phyloP scores from a whole-genome alignment of 2,113 vertebrate genomes.

The Nothocercus nigrocapillus region DNA sequence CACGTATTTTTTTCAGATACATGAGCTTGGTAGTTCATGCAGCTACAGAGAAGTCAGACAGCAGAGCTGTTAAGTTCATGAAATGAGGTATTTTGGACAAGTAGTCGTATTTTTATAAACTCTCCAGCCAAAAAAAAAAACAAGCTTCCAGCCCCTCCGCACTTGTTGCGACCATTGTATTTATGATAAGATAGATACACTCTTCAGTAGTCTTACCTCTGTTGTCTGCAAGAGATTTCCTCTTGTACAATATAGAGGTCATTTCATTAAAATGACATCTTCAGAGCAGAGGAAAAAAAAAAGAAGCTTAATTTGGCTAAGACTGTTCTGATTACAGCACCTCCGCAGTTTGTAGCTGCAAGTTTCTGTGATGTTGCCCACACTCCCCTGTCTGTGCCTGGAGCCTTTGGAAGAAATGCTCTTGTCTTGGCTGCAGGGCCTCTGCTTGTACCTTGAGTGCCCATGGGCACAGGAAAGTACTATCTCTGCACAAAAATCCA shows the following conservation, averaged over 20 bases:
- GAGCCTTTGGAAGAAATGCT: not conserved
- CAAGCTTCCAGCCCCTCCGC: not conserved
- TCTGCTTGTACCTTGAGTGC: not conserved
- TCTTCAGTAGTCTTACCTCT: not conserved
- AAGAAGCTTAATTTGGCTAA: not conserved
- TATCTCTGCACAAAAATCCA: not conserved
- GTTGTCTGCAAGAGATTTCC: not conserved
- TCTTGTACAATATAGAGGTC: not conserved
- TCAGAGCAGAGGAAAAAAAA: not conserved
- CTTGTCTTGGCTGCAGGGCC: not conserved
- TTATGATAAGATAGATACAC: not conserved
- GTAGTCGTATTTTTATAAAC: not conserved
- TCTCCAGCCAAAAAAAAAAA: not conserved
- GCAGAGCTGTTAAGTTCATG: not conserved
- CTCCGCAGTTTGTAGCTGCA: not conserved
- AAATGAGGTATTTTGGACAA: not conserved
- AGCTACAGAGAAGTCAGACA: not conserved
- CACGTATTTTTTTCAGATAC: not conserved
- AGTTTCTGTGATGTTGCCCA: not conserved
- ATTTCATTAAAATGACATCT: not conserved
- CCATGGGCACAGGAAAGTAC: too few species aligned
- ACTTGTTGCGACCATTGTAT: not conserved
- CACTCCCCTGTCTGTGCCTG: too few species aligned
- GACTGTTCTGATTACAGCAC: not conserved
- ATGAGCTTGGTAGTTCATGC: not conserved